Evolutionary conservation across 2,888 invertebrate species (phyloP).

Genomic region (Trissolcus brochymenae): DNA sequence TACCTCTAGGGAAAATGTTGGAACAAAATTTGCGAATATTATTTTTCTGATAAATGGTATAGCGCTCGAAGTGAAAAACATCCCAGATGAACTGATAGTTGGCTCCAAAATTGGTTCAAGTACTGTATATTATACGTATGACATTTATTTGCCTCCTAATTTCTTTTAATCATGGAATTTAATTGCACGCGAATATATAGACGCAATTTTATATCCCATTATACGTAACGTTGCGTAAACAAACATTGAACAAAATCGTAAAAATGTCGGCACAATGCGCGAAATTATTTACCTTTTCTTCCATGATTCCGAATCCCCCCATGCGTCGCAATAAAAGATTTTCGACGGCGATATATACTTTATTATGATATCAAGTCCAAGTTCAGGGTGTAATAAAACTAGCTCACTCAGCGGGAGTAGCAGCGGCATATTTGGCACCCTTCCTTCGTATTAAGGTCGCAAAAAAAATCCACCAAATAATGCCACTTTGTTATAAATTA

Average conservation of each 20-base stretch:
- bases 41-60: conserved; percentile 44
- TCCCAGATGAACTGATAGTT: conserved; percentile 13
- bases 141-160: too few species aligned
- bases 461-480: conserved; percentile 46
- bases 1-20: conserved; percentile 46
- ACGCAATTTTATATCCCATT: neutral
- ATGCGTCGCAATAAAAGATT: conserved; percentile 35
- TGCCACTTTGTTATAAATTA: conserved; percentile 57
- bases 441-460: conserved; percentile 29
- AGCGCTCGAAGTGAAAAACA: conserved; percentile 30
- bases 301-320: conserved; percentile 29
- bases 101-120: conserved; percentile 21
- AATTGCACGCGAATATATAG: neutral
- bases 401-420: conserved; percentile 48
- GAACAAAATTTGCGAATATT: conserved; percentile 51
- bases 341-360: conserved; percentile 38
- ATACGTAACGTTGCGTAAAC: neutral
- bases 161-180: too few species aligned
- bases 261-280: conserved; percentile 1
- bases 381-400: conserved; percentile 50
- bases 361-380: conserved; percentile 16
- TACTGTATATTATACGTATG: conserved; percentile 9
- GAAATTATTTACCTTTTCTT: conserved; percentile 26
- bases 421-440: conserved; percentile 52
- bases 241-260: neutral